A percentile compares a stretch with the other conserved stretches of the same genome.
These are phyloP conservation scores for Teleopsis dalmanni DNA, from an alignment of 1,140 invertebrate species.

Conservation along the genomic window DNA sequence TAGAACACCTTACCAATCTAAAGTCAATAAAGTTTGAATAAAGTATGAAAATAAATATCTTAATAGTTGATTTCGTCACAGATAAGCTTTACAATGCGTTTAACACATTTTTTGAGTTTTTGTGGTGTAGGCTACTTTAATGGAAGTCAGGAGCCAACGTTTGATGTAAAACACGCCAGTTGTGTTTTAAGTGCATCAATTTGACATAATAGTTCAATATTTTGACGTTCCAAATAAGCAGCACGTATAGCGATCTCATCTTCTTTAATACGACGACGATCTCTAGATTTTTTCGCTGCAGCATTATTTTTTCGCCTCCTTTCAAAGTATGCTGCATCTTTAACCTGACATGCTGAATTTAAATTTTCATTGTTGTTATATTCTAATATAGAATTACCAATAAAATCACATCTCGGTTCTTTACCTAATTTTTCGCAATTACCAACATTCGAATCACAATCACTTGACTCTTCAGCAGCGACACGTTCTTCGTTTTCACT, in stretches of 20 bases:
- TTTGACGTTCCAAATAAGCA: constrained; percentile 75
- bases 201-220: constrained; percentile 39
- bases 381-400: too few relatives aligned
- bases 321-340: constrained; percentile 81
- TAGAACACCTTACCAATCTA: too few relatives aligned
- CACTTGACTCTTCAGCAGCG: constrained; percentile 32
- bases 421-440: too few relatives aligned
- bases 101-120: too few relatives aligned
- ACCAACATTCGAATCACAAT: constrained; percentile 37
- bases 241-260: constrained; percentile 85
- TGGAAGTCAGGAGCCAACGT: too few relatives aligned
- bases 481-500: constrained; percentile 38
- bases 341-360: constrained; percentile 43
- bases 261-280: constrained; percentile 81
- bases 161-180: constrained; percentile 29
- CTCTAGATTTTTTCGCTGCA: constrained; percentile 88
- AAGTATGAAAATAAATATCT: too few relatives aligned
- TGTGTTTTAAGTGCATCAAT: constrained; percentile 39
- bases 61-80: too few relatives aligned
- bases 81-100: too few relatives aligned
- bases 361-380: too few relatives aligned
- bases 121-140: too few relatives aligned
- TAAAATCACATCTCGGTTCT: too few relatives aligned
- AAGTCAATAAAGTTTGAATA: too few relatives aligned
- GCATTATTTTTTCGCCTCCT: constrained; percentile 88